Percentiles rank a stretch among this genome's conserved stretches.
Evolutionary conservation across 1,140 invertebrate genomes (phyloP).

Genomic region (Diachasmimorpha longicaudata): DNA sequence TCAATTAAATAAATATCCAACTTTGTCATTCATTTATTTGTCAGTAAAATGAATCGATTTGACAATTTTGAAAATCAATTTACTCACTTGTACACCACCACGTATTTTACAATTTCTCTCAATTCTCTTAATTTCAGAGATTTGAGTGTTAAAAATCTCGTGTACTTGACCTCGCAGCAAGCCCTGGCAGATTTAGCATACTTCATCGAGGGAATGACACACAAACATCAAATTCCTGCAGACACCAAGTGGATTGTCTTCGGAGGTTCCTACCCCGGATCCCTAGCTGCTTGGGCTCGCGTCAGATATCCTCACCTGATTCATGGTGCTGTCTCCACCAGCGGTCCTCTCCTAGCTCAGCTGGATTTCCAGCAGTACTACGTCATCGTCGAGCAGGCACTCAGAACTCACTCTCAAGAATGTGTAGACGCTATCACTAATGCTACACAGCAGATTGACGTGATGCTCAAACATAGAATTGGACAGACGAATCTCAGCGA

Average conservation of each 20-base stretch:
- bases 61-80: too few relatives aligned
- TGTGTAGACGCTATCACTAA: slow-evolving; percentile 71
- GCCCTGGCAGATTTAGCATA: slow-evolving; percentile 86
- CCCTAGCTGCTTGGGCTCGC: slow-evolving; percentile 87
- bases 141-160: slow-evolving; percentile 76
- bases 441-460: slow-evolving; percentile 71
- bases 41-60: too few relatives aligned
- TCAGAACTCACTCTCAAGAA: slow-evolving; percentile 66
- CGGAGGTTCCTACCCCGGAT: slow-evolving; percentile 92
- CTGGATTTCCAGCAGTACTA: slow-evolving; percentile 86
- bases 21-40: too few relatives aligned
- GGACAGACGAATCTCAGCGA: slow-evolving; percentile 70
- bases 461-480: slow-evolving; percentile 67
- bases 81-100: too few relatives aligned
- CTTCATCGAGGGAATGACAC: slow-evolving; percentile 77
- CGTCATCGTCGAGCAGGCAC: slow-evolving; percentile 73
- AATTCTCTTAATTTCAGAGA: slow-evolving; percentile 66
- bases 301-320: slow-evolving; percentile 90
- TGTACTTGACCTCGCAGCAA: slow-evolving; percentile 83
- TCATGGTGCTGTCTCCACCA: slow-evolving; percentile 83
- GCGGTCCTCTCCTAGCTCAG: slow-evolving; percentile 84
- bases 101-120: too few relatives aligned
- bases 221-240: slow-evolving; percentile 67
- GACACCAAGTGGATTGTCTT: slow-evolving; percentile 88
- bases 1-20: too few relatives aligned